Base-by-base conservation (phyloP, 2,113 vertebrate genomes). In the Syngnathus typhle region DNA sequence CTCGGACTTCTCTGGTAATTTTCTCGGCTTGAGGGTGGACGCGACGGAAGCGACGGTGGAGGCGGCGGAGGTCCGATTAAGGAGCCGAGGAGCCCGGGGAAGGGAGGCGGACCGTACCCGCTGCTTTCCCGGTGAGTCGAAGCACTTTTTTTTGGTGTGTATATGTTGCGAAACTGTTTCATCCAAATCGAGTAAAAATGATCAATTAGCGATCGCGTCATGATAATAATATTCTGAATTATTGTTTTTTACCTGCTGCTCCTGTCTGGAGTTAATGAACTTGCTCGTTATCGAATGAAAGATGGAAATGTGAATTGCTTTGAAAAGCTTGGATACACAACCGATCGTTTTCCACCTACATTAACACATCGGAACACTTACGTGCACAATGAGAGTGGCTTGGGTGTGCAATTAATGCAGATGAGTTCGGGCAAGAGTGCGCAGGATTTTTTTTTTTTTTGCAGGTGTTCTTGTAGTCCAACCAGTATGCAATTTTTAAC, bases 111-210 rank as follows among this genome's bases (percentile, higher is more conserved):
- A 56, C 23, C 54, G 23, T 13, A 16, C 23, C 27, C 54, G 54
- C 54, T 56, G 54, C 54, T 56, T 32, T 56, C 23, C 54, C 37
- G 59, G 59, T 60, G 59, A 38, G 59, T n/a, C 9, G 37, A 60
- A 60, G 9, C 54, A 3, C 7, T 1, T 18, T 12, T 8, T 7
- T 32, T 1, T 56, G 12, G 52, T 7, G 11, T 23, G 13, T 56
- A 15, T 2, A 0, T 56, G 54, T 13, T 56, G n/a, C n/a, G 3
- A 23, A 21, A 23, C 51, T 11, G 19, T 32, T 32, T 12, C 21
- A 13, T 15, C 21, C 11, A 32, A 56, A 56, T 21, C 4, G 19
- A 15, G 23, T 2, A 32, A 6, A 32, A 27, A 12, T 2, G 13
- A 56, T 6, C 13, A 21, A 55, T 55, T 1, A 13, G 5, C 9